A percentile compares a stretch with the other conserved stretches of the same genome.
Evolutionary conservation across 2,113 vertebrate species (phyloP).

Genomic region (Cromileptes altivelis): DNA sequence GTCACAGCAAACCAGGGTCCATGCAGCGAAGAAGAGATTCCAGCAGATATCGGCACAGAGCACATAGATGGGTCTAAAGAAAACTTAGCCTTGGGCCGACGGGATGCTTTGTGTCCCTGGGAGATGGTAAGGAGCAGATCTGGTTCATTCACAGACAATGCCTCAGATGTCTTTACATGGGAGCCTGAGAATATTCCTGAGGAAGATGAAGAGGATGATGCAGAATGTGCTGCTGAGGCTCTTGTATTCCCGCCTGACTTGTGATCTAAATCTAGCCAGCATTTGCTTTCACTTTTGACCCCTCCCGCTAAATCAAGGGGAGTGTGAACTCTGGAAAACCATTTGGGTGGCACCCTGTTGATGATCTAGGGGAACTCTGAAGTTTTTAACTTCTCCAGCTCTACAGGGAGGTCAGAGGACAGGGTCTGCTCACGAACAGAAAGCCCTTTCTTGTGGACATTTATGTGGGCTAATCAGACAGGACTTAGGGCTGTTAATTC

Average conservation of each 20-base stretch:
- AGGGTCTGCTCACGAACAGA: not conserved
- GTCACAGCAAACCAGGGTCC: slow-evolving; percentile 21
- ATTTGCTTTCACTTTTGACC: slow-evolving; percentile 3
- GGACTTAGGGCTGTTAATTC: not conserved
- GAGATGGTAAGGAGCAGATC: slow-evolving; percentile 67
- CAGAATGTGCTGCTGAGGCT: slow-evolving; percentile 85
- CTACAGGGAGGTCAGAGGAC: slow-evolving; percentile 7
- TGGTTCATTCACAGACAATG: slow-evolving; percentile 74
- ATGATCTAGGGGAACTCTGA: not conserved
- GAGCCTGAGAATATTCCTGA: slow-evolving; percentile 84
- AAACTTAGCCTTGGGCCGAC: slow-evolving; percentile 72
- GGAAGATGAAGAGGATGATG: slow-evolving; percentile 83
- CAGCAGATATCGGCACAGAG: slow-evolving; percentile 26
- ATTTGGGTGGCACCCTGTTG: not conserved
- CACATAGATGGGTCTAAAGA: slow-evolving; percentile 59
- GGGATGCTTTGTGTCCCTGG: slow-evolving; percentile 84
- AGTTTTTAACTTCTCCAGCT: not conserved
- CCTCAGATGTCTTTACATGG: slow-evolving; percentile 82
- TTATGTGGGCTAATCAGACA: not conserved
- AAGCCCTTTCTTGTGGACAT: not conserved
- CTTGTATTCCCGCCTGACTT: slow-evolving; percentile 83
- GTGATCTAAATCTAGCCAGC: slow-evolving; percentile 31
- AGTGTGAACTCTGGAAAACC: not conserved
- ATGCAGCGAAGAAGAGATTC: slow-evolving; percentile 12
- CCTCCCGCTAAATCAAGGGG: not conserved